Evolutionary conservation across 2,888 invertebrate genomes (phyloP), one percentile per base, ranked within the genome.

Genomic region (Celastrina argiolus): DNA sequence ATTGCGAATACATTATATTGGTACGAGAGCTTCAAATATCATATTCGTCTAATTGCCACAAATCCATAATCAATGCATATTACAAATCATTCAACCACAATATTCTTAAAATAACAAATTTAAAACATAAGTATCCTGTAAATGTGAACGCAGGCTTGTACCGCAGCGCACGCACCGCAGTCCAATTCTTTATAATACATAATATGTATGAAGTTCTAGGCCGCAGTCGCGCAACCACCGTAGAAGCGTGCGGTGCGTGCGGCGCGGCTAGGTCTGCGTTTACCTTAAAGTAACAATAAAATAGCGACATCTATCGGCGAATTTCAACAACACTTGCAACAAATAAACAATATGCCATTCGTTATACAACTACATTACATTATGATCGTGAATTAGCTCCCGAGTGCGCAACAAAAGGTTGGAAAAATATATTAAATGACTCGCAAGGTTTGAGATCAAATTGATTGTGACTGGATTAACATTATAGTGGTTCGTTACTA

Each of bases 381-480:
- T 18, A 36, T 45, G 22, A 51, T 51, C 51, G 22, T 51, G 51
- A 45, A 8, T 51, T 51, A 61, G 36, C 36, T 61, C 34, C 34
- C 56, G 22, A 26, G 7, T 56, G 61, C 22, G 36, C 70, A 66
- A 72, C 64, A 58, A 61, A 69, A 70, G 69, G 64, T 64, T 67
- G 67, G 70, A 68, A 74, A 73, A 84, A 85, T 84, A 81, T 80
- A 78, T 77, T 78, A 80, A 82, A 83, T 84, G 85, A 86, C 87
- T 87, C 76, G 81, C 79, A 51, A 79, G 82, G 82, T 85, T 86
- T 89, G 89, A 90, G 89, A 89, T 89, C 89, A 88, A 65, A 69
- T 70, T 65, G 34, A 68, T 78, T 81, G 78, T 80, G 77, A 81
- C 82, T 81, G 79, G 71, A 69, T 69, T 71, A 71, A 72, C 66